Evolutionary conservation across 2,797 vertebrate genomes (phyloP).

Genomic region (Neostethus bicornis): DNA sequence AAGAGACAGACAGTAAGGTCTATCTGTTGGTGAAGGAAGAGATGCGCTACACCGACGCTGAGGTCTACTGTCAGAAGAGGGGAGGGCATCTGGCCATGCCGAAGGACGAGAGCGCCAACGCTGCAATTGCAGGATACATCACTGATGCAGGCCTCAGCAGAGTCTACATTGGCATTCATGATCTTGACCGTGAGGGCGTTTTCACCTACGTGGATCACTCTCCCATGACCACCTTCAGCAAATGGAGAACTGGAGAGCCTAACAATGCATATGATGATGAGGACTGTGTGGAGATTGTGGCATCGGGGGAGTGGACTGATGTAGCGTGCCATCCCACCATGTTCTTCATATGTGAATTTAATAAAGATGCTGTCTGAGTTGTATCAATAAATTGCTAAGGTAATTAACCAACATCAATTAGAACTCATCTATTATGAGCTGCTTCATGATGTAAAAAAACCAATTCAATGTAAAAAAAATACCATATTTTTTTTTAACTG

Average conservation of each 20-base stretch:
- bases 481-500: constrained; percentile 4
- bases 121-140: constrained; percentile 88
- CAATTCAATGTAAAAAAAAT: constrained; percentile 30
- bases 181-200: constrained; percentile 89
- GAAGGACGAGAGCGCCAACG: constrained; percentile 89
- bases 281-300: constrained; percentile 96
- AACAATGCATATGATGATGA: constrained; percentile 95
- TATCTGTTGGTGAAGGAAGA: constrained; percentile 98
- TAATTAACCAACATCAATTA: not conserved
- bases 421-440: not conserved
- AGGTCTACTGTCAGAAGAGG: constrained; percentile 89
- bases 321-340: constrained; percentile 93
- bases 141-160: constrained; percentile 88
- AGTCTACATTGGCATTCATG: constrained; percentile 94
- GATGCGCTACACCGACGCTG: constrained; percentile 89
- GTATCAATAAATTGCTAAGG: constrained; percentile 1
- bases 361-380: constrained; percentile 85
- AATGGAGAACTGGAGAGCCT: constrained; percentile 93
- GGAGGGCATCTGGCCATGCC: constrained; percentile 96
- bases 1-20: constrained; percentile 93
- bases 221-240: constrained; percentile 94
- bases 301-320: constrained; percentile 95
- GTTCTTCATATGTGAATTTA: constrained; percentile 98
- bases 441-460: constrained; percentile 41
- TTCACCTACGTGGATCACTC: constrained; percentile 91